Evolutionary conservation across 2,888 invertebrate species (phyloP), one percentile per base, ranked within the genome.

Genomic region (Eupithecia tripunctaria): DNA sequence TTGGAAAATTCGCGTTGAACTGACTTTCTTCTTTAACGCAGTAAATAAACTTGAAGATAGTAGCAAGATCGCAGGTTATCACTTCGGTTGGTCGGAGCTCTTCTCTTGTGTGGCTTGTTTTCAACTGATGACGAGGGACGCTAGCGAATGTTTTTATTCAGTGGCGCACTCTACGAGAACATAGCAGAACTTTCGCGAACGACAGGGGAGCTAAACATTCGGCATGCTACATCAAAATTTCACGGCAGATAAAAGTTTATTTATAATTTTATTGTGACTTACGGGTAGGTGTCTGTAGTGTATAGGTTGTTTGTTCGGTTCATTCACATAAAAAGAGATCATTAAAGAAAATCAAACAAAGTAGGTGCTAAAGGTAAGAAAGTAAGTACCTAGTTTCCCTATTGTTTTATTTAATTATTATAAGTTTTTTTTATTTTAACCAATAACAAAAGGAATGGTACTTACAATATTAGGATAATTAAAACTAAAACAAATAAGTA

Each of bases 161-260:
- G 78, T 79, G 76, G 81, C 84, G 85, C 84, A 81, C 82, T 84
- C 84, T 84, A 82, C 89, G 82, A 80, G 90, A 88, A 78, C 15
- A 27, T 41, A 70, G 80, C 85, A 76, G 91, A 89, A 89, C 43
- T 63, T 89, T 89, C 90, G 79, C 78, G 90, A 86, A 27, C n/a
- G 38, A 7, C 85, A 89, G 86, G 63, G 80, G 63, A 27, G 41
- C 2, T 27, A 47, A 67, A 51, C 60, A 6, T 12, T 68, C 29
- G 29, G n/a, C 56, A 21, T 12, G 10, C 21, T 10, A 51, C 10
- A 51, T 51, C 10, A 51, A 51, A 51, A 51, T n/a, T n/a, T n/a
- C 10, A 51, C 7, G 51, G 18, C 41, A 41, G 41, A 41, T 18
- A 8, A 7, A 36, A 1, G 7, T 36, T 36, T 36, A 32, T 32